A percentile compares a stretch with the other conserved stretches of the same genome.
Conservation (phyloP, 1,140 invertebrate species). For the Ostrea denselamellosa region DNA sequence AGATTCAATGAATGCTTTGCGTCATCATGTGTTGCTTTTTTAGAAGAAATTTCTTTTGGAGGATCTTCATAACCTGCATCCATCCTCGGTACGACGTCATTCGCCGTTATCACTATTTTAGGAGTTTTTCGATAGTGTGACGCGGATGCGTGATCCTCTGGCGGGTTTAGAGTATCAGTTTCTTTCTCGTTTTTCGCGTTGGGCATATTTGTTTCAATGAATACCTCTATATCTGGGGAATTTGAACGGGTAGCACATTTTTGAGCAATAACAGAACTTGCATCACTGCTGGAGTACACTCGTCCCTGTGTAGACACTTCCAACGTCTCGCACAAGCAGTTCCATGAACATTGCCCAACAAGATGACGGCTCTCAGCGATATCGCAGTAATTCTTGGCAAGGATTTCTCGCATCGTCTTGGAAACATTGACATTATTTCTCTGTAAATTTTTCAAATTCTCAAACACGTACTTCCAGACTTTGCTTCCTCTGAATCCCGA, state of each 20-base stretch:
- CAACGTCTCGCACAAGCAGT: not conserved
- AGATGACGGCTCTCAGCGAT: not conserved
- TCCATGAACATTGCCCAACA: not conserved
- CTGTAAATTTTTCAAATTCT: not conserved
- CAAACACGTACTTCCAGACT: slow-evolving; percentile 19
- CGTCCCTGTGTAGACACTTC: not conserved
- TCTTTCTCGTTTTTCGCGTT: not conserved
- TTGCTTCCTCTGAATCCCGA: not conserved
- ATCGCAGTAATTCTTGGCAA: not conserved
- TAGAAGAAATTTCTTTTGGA: not conserved
- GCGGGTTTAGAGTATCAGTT: not conserved
- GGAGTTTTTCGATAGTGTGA: not conserved
- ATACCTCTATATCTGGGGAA: not conserved
- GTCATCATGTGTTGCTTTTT: not conserved
- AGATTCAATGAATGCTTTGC: not conserved
- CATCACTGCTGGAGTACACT: not conserved
- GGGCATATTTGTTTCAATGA: not conserved
- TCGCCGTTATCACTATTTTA: not conserved
- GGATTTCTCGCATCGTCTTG: not conserved
- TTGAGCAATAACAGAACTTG: not conserved
- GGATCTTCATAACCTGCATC: not conserved
- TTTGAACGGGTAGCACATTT: slow-evolving; percentile 4
- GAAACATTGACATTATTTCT: not conserved
- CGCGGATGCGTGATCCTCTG: not conserved
- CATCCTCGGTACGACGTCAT: not conserved